Conservation (phyloP, 2,797 vertebrate genomes). For the Phoxinus dragarum region DNA sequence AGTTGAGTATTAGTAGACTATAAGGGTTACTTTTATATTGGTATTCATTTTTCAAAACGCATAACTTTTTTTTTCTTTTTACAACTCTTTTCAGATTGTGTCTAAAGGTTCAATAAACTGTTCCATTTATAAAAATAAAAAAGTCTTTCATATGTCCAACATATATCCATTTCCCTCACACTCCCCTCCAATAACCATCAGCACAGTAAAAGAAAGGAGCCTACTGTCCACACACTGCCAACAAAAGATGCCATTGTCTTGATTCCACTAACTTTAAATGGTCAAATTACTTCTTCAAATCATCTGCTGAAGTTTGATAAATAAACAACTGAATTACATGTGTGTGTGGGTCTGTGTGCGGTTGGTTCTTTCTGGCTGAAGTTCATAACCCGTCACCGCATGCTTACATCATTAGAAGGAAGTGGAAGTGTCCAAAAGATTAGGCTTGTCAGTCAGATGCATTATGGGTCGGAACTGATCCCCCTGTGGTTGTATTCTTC, state of each 20-base stretch:
- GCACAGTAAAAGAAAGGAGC: neutral
- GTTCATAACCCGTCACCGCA: slow-evolving; percentile 12
- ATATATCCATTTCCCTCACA: neutral
- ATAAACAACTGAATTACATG: slow-evolving; percentile 28
- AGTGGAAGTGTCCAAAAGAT: slow-evolving; percentile 28
- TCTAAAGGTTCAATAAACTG: too few relatives aligned
- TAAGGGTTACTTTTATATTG: neutral
- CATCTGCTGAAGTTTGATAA: slow-evolving; percentile 11
- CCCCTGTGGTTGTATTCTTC: slow-evolving; percentile 36
- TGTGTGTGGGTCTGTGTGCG: neutral
- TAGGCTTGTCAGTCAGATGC: slow-evolving; percentile 37
- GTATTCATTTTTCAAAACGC: neutral
- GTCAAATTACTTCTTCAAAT: slow-evolving; percentile 24
- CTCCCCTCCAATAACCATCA: neutral
- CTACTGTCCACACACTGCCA: slow-evolving; percentile 5
- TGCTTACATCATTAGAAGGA: slow-evolving; percentile 25
- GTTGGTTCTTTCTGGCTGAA: slow-evolving; percentile 30
- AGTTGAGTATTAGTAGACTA: neutral
- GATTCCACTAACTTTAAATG: neutral
- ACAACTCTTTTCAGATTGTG: too few relatives aligned
- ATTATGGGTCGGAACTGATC: slow-evolving; percentile 40
- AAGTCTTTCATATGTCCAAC: neutral
- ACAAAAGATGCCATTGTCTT: slow-evolving; percentile 18
- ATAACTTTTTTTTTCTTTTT: neutral
- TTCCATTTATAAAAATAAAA: too few relatives aligned